phyloP scores from a whole-genome alignment of 1,140 invertebrate species.

The Helicorthomorpha holstii region DNA sequence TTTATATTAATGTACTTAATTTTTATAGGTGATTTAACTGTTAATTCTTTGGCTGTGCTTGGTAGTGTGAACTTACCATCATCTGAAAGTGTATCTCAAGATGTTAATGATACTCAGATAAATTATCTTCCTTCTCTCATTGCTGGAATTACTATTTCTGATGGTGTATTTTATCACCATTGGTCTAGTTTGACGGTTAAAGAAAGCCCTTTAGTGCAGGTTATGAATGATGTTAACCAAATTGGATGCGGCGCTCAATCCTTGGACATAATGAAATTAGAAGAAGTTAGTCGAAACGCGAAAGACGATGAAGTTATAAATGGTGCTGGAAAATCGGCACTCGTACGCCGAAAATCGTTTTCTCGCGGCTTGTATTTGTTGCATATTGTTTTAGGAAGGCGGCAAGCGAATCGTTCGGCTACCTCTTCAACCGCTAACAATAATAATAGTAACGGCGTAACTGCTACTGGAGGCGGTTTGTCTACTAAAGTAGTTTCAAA shows the following conservation, averaged over 20 bases:
- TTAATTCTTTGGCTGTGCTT: neutral
- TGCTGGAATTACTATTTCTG: too few species aligned
- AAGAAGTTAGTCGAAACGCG: slow-evolving; percentile 3
- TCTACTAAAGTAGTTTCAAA: neutral
- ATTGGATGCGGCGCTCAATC: slow-evolving; percentile 28
- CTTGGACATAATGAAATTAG: slow-evolving; percentile 29
- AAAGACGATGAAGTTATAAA: slow-evolving; percentile 15
- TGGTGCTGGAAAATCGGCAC: neutral
- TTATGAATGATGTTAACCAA: slow-evolving; percentile 42
- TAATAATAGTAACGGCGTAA: too few species aligned
- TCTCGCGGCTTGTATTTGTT: slow-evolving; percentile 10
- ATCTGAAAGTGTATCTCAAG: too few species aligned
- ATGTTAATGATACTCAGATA: too few species aligned
- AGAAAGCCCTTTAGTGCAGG: slow-evolving; percentile 29
- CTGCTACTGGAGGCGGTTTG: neutral
- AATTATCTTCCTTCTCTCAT: too few species aligned
- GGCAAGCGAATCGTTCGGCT: neutral
- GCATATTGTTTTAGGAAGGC: slow-evolving; percentile 10
- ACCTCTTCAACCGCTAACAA: slow-evolving; percentile 8
- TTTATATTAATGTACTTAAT: too few species aligned
- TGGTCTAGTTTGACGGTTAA: too few species aligned
- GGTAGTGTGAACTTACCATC: too few species aligned
- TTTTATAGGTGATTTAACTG: neutral
- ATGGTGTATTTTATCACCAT: too few species aligned
- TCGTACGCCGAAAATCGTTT: neutral